Conservation (phyloP, 35 echinoderm and acorn worm species). For the Eucidaris tribuloides region DNA sequence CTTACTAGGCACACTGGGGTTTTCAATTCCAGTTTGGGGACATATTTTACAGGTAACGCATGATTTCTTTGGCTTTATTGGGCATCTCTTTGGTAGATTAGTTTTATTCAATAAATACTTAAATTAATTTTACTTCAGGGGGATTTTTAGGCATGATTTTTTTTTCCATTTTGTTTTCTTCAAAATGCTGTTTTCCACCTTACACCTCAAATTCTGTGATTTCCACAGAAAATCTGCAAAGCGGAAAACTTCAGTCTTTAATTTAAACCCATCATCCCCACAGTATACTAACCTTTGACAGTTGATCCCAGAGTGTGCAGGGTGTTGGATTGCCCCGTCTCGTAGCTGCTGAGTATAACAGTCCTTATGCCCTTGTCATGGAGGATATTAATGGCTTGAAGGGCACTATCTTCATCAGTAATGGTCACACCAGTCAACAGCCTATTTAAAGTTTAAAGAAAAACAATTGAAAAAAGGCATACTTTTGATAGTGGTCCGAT, state of each 20-base stretch:
- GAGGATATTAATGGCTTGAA: conserved; percentile 72
- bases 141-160: too few relatives aligned
- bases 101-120: neutral
- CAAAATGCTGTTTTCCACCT: too few relatives aligned
- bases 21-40: neutral
- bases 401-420: conserved; percentile 58
- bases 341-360: conserved; percentile 77
- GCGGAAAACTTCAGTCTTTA: too few relatives aligned
- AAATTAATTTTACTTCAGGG: neutral
- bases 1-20: neutral
- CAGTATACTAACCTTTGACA: conserved; percentile 50
- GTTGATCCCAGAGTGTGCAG: conserved; percentile 55
- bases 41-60: too few relatives aligned
- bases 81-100: neutral
- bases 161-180: neutral
- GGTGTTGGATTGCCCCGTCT: conserved; percentile 41
- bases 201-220: too few relatives aligned
- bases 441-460: conserved; percentile 15
- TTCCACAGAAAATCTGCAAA: too few relatives aligned
- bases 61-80: too few relatives aligned
- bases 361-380: conserved; percentile 73
- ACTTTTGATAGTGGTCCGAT: too few relatives aligned
- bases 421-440: conserved; percentile 83
- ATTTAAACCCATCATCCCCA: neutral
- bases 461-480: neutral